Conservation (phyloP, 2,888 invertebrate genomes). For the Drosophila recens region DNA sequence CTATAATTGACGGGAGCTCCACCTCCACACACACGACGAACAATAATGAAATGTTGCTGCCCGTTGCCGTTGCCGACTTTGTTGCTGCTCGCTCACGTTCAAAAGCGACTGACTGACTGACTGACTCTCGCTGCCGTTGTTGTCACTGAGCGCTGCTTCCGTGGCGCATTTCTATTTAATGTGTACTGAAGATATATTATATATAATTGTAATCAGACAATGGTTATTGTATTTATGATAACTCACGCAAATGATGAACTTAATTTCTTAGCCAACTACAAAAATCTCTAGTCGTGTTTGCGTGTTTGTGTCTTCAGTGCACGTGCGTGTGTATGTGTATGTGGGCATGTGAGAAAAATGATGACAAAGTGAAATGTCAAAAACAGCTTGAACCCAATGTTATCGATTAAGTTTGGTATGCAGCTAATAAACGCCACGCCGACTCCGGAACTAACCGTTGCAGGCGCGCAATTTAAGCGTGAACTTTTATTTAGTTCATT, state of each 20-base stretch:
- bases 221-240: conserved; percentile 46
- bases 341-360: conserved; percentile 47
- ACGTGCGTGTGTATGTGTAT: conserved; percentile 47
- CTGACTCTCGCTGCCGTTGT: conserved; percentile 39
- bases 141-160: conserved; percentile 51
- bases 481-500: too few species aligned
- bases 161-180: conserved; percentile 57
- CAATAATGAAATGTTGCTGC: conserved; percentile 63
- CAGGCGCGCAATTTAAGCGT: too few species aligned
- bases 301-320: conserved; percentile 34
- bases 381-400: conserved; percentile 56
- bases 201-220: conserved; percentile 29
- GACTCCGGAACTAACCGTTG: too few species aligned
- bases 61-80: conserved; percentile 49
- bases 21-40: conserved; percentile 73
- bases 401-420: conserved; percentile 5
- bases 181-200: conserved; percentile 38
- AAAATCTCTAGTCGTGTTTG: conserved; percentile 37
- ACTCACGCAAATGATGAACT: conserved; percentile 67
- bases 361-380: conserved; percentile 54
- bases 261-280: conserved; percentile 58
- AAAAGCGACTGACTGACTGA: conserved; percentile 23
- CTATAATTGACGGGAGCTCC: conserved; percentile 75
- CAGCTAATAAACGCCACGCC: neutral
- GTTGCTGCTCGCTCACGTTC: conserved; percentile 51